Evolutionary conservation across 2,888 invertebrate genomes (phyloP).

Genomic region (Zygogramma bicolorata): DNA sequence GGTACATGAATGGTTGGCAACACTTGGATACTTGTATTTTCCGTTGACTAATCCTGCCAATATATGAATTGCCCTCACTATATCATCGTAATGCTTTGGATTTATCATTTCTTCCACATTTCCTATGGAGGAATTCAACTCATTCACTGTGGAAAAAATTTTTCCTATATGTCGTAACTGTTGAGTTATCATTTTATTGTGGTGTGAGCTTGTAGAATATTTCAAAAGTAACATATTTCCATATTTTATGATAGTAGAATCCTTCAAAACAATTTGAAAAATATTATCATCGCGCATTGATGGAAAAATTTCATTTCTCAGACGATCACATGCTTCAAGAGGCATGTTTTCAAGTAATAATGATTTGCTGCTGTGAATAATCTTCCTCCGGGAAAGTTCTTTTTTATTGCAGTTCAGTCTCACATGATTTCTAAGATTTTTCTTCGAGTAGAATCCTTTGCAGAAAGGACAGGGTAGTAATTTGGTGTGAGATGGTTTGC

Average conservation of each 20-base stretch:
- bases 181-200: slow-evolving; percentile 1
- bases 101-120: background rate
- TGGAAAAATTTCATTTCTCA: background rate
- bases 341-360: background rate
- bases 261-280: background rate
- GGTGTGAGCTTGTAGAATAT: background rate
- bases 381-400: background rate
- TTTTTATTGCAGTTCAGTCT: background rate
- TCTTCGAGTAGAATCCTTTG: background rate
- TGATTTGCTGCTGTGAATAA: background rate
- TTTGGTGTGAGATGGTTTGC: background rate
- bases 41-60: slow-evolving; percentile 7
- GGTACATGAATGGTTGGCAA: slow-evolving; percentile 12
- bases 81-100: background rate
- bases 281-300: background rate
- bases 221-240: background rate
- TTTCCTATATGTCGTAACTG: background rate
- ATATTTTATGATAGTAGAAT: background rate
- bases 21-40: slow-evolving; percentile 16
- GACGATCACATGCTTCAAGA: background rate
- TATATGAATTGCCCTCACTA: background rate
- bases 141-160: background rate
- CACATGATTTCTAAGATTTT: background rate
- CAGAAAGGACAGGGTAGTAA: background rate
- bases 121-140: background rate